Base-by-base conservation (phyloP, 1,140 invertebrate species). In the Heterodera schachtii region DNA sequence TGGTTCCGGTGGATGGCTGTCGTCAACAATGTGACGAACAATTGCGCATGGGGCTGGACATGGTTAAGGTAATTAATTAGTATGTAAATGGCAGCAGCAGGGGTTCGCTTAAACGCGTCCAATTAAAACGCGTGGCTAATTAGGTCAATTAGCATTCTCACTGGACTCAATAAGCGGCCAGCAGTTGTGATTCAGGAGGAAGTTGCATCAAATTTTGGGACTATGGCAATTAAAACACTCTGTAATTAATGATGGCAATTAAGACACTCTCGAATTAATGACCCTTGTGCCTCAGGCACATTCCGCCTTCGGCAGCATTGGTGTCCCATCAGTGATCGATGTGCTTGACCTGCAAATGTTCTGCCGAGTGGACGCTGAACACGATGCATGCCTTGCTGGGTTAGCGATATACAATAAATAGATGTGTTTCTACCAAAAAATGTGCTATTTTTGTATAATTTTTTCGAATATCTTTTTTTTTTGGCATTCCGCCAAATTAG, bases 281-380 rank as follows among this genome's bases (percentile, higher is more conserved):
- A 64, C 31, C 3, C 46, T 49, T 19, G 9, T 44, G 4, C 31
- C 60, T 78, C 70, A 88, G 89, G 89, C 88, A 16, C 88, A 89
- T 75, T 87, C 87, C 49, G 82, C 88, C n/a, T 89, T 89, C 70
- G 88, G 88, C 76, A 88, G 85, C 52, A 84, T 89, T 47, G 88
- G 89, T 46, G 87, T 90, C 0, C 88, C 88, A 31, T 86, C 84
- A 60, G 89, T 90, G 9, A 78, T 88, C 6, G 89, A 90, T 31
- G 52, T 78, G 75, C 43, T 81, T n/a, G 89, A 89, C 81, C 74
- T 89, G 57, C 76, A 84, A 64, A 73, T 88, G 80, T 89, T 90
- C 77, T 89, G 88, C 74, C 66, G 84, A 43, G 80, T 90, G 19
- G 88, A 89, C 75, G 47, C 83, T 19, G 83, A 80, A 21, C 88